phyloP scores from a whole-genome alignment of 2,797 vertebrate genomes.

The Leptatherina wallacei region DNA sequence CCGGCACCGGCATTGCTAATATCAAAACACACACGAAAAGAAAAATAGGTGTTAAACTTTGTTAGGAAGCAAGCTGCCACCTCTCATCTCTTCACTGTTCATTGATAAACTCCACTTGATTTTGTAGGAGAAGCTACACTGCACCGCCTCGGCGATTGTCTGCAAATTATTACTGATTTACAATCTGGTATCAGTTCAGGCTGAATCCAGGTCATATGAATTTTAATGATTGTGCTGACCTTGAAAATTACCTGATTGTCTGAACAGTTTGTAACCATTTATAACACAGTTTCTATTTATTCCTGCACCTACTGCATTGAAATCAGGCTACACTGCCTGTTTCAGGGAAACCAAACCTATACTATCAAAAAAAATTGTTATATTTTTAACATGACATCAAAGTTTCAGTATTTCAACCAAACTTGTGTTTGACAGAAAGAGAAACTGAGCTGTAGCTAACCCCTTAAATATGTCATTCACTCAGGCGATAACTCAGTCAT shows the following conservation, averaged over 20 bases:
- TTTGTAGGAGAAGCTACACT: background rate
- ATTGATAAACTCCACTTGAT: conserved; percentile 10
- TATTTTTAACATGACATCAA: background rate
- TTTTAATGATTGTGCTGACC: background rate
- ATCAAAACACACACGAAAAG: conserved; percentile 40
- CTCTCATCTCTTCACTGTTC: conserved; percentile 1
- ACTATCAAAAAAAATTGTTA: background rate
- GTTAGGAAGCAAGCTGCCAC: background rate
- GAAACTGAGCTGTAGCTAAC: background rate
- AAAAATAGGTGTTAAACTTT: background rate
- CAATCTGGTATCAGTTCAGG: background rate
- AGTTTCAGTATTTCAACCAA: background rate
- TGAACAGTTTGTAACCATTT: background rate
- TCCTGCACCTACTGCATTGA: background rate
- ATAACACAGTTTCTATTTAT: background rate
- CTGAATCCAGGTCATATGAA: background rate
- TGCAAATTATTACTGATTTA: background rate
- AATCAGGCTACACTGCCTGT: no score
- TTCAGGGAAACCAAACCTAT: background rate
- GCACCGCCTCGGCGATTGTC: background rate
- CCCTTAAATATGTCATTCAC: conserved; percentile 4
- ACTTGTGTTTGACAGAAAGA: background rate
- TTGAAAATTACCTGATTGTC: background rate
- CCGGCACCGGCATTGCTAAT: conserved; percentile 95
- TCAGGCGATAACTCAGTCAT: background rate